These are phyloP conservation scores for Caenorhabditis inopinata DNA, from an alignment of 1,140 invertebrate species.

Conservation along the genomic window DNA sequence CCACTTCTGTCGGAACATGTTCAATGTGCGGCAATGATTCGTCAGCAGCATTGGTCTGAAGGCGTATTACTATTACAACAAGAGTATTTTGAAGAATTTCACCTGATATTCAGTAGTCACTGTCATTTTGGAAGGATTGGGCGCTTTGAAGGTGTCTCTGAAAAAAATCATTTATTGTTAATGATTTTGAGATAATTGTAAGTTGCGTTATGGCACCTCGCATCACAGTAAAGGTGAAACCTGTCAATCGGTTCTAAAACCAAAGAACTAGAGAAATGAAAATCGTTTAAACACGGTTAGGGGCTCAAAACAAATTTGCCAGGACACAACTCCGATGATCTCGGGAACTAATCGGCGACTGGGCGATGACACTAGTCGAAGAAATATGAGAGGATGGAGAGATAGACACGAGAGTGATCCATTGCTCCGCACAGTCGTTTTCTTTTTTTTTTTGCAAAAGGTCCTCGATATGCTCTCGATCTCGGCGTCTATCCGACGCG, in stretches of 20 bases:
- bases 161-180: neutral
- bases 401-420: neutral
- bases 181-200: no score
- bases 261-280: no score
- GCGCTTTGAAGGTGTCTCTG: constrained; percentile 5
- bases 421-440: neutral
- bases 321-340: neutral
- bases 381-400: neutral
- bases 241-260: no score
- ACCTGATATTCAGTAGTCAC: constrained; percentile 10
- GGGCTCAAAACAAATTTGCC: neutral
- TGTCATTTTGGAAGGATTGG: neutral
- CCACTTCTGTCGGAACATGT: constrained; percentile 8
- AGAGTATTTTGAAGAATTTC: neutral
- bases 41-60: neutral
- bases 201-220: no score
- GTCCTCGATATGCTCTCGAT: neutral
- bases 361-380: neutral
- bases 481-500: neutral
- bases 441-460: neutral
- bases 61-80: neutral
- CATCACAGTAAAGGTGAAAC: no score
- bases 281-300: no score
- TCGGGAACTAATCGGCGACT: constrained; percentile 19
- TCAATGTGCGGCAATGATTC: constrained; percentile 2